A percentile compares a stretch with the other conserved stretches of the same genome.
Conservation (phyloP, 2,797 vertebrate species). For the Anguilla anguilla region DNA sequence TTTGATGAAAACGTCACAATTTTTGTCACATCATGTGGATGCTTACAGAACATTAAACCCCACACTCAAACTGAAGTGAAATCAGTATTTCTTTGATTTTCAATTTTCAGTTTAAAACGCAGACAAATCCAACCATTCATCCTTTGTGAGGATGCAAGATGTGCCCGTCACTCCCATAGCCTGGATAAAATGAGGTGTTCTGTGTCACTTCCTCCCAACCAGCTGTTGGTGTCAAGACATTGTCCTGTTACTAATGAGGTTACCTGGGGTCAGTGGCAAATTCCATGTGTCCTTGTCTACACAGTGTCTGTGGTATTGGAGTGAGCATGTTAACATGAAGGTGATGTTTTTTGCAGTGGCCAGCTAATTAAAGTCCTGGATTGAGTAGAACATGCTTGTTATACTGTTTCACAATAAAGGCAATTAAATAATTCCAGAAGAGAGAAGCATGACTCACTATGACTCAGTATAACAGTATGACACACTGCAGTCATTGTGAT, state of each 20-base stretch:
- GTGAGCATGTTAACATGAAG: not conserved
- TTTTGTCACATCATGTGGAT: not conserved
- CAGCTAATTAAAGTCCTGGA: not conserved
- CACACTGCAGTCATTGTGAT: not conserved
- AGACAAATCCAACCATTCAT: not conserved
- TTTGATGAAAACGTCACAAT: not conserved
- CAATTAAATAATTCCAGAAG: not conserved
- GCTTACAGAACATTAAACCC: not conserved
- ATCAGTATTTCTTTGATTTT: not conserved
- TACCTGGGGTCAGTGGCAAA: not conserved
- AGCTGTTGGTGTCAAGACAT: not conserved
- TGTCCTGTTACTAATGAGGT: not conserved
- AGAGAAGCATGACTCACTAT: not conserved
- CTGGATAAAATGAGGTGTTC: not conserved
- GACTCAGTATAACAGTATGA: not conserved
- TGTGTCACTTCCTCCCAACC: not conserved
- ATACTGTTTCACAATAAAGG: not conserved
- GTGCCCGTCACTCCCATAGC: not conserved
- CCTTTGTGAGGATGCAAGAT: not conserved
- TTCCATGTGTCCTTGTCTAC: not conserved
- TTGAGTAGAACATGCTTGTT: not conserved
- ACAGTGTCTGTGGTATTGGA: not conserved
- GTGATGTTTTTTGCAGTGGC: not conserved
- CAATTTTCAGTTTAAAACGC: not conserved
- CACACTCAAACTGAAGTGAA: not conserved